Conservation (phyloP, 2,797 vertebrate species). For the Lacerta viridis region DNA sequence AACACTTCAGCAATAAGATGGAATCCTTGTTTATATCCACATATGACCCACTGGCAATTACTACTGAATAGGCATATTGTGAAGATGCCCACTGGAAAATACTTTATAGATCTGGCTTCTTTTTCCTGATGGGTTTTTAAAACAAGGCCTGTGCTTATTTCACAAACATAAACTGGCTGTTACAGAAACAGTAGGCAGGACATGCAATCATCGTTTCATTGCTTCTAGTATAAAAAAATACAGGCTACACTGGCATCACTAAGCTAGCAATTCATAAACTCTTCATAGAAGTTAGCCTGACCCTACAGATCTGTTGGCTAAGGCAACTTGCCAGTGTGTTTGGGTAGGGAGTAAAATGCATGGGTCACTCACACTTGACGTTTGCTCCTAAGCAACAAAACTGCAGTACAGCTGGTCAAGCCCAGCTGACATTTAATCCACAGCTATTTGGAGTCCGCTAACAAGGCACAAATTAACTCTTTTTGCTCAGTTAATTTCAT, state of each 20-base stretch:
- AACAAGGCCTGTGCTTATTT: constrained; percentile 4
- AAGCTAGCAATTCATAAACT: background rate
- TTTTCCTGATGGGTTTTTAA: background rate
- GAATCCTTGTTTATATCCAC: background rate
- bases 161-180: background rate
- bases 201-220: background rate
- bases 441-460: background rate
- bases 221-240: background rate
- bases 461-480: background rate
- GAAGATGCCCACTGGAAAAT: background rate
- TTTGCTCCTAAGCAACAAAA: background rate
- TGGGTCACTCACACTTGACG: background rate
- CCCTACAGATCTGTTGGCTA: background rate
- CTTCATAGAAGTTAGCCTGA: background rate
- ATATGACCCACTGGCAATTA: background rate
- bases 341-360: background rate
- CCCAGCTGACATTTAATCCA: constrained; percentile 2
- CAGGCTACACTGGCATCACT: background rate
- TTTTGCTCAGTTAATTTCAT: background rate
- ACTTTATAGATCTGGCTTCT: background rate
- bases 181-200: background rate
- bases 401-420: background rate
- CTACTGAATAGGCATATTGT: background rate
- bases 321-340: background rate
- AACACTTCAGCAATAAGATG: background rate